These are phyloP conservation scores for Pongo pygmaeus DNA, from an alignment of 2,113 vertebrate species.

Conservation along the genomic window DNA sequence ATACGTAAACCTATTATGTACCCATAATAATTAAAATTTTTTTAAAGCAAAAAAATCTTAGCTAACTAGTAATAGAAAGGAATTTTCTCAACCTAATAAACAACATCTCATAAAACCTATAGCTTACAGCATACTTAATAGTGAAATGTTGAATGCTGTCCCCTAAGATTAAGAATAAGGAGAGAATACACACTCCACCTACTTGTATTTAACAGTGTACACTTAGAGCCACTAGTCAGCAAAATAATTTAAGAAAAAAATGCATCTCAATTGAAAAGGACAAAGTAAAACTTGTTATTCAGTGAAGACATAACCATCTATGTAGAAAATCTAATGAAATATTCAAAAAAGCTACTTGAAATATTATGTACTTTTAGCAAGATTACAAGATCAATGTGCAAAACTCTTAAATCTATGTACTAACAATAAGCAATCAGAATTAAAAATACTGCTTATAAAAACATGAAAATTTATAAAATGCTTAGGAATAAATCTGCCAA, in stretches of 20 bases:
- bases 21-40: background rate
- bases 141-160: background rate
- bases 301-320: background rate
- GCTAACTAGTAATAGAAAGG: background rate
- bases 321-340: background rate
- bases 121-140: background rate
- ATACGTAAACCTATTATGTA: background rate
- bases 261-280: background rate
- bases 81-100: background rate
- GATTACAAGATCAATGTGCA: background rate
- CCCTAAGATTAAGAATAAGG: background rate
- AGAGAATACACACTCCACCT: background rate
- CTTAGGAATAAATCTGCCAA: background rate
- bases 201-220: background rate
- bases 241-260: background rate
- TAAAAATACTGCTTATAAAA: background rate
- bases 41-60: background rate
- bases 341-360: background rate
- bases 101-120: background rate
- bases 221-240: background rate
- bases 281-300: background rate
- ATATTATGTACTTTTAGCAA: background rate
- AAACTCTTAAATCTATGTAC: background rate
- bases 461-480: no score
- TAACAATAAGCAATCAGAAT: background rate